A percentile compares a stretch with the other conserved stretches of the same genome.
Evolutionary conservation across 2,113 vertebrate genomes (phyloP).

Genomic region (Glaucomys volans): DNA sequence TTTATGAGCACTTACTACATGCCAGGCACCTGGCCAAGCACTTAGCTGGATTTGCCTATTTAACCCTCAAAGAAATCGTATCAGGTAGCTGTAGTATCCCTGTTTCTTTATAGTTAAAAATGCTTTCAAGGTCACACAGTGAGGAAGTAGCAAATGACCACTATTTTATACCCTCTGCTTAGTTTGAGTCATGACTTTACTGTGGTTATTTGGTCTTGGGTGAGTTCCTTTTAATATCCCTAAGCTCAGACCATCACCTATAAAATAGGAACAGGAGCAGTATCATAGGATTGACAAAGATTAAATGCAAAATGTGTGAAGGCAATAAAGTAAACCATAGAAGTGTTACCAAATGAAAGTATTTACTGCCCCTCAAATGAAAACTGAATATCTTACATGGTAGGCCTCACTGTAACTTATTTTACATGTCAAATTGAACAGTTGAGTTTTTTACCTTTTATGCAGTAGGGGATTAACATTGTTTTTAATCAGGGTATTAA

Average conservation of each 20-base stretch:
- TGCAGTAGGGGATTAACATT: neutral
- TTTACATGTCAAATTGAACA: neutral
- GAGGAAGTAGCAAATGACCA: neutral
- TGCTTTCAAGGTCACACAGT: neutral
- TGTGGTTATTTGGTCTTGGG: neutral
- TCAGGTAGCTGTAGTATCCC: neutral
- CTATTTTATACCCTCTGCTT: neutral
- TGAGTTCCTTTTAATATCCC: slow-evolving; percentile 34
- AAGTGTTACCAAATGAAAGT: slow-evolving; percentile 30
- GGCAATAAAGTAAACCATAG: slow-evolving; percentile 6
- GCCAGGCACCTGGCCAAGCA: neutral
- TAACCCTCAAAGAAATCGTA: neutral
- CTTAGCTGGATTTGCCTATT: neutral
- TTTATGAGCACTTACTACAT: neutral
- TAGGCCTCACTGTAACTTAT: neutral
- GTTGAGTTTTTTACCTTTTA: slow-evolving; percentile 22
- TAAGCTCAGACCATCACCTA: neutral
- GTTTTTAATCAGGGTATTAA: neutral
- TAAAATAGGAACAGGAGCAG: slow-evolving; percentile 18
- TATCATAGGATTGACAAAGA: neutral
- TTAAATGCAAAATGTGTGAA: slow-evolving; percentile 16
- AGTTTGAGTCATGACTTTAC: neutral
- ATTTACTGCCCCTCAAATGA: neutral
- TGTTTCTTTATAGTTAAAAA: neutral
- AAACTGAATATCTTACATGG: neutral